Base-by-base conservation (phyloP, 2,888 invertebrate species). In the Ashinkailepas kermadecensis region DNA sequence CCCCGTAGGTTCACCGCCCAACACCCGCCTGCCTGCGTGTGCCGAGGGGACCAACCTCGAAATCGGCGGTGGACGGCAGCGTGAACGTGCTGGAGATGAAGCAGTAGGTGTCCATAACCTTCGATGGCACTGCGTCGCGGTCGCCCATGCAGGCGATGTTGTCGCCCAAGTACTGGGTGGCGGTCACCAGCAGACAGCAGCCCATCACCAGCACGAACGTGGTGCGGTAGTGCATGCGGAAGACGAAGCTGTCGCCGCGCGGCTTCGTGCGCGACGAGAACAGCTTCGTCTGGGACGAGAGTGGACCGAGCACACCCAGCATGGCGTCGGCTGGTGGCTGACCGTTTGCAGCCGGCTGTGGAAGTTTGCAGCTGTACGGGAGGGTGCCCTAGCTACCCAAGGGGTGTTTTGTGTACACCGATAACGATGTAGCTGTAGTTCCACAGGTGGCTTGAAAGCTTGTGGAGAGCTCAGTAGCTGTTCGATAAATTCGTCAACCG, bases 61-160 rank as follows among this genome's bases (percentile, higher is more conserved):
- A 18, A 15, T 56, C 56, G 9, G 15, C 18, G 7, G 78, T 78
- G 21, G 78, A 57, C 11, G 83, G 82, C 39, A 84, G 81, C 54
- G 82, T 82, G 81, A 82, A 84, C 15, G 84, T 84, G 59, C 81
- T 81, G 81, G 82, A 83, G 81, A 84, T 83, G 84, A 81, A 84
- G 82, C 84, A 84, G 62, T 82, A 84, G n/a, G 84, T 83, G 83
- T 84, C 83, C 70, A 84, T 79, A 62, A 84, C 82, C 59, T 83
- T 83, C 21, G 58, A 59, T 11, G 84, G 83, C 15, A 84, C 18
- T 2, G 64, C 25, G 56, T 82, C 82, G 18, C 62, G 39, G 70
- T 70, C 70, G 15, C 81, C 80, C 21, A 83, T 81, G 80, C 84
- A 84, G 56, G 82, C 79, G 79, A 84, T 84, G 0, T 83, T 82